Evolutionary conservation across 1,140 invertebrate species (phyloP), one percentile per base, ranked within the genome.

Genomic region (Episyrphus balteatus): DNA sequence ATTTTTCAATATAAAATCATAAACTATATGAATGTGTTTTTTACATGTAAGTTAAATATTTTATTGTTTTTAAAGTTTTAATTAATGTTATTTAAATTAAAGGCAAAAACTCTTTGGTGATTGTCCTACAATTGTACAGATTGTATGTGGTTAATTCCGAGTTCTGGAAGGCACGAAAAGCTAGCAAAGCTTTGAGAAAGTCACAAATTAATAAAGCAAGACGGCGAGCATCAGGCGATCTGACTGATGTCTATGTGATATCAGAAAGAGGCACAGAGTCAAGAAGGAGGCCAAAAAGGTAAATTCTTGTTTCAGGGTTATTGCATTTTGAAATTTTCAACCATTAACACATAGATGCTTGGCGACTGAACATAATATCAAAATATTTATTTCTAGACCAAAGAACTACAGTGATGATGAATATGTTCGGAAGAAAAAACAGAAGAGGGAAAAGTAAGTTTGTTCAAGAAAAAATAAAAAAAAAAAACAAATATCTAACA

Each of bases 21-120:
- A 41, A 91, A 84, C 56, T 92, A 92, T 60, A 91, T 91, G 80
- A 93, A 92, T 56, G 82, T 92, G 42, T 94, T 93, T 67, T 92
- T 94, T 68, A 92, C 89, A 0, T 91, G 87, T 66, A 87, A 91
- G 64, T 55, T 26, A 43, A n/a, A n/a, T 43, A n/a, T 6, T 17
- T 6, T 45, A 13, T 45, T n/a, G n/a, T n/a, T n/a, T n/a, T 11
- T 32, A 11, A 32, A 37, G 39, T 17, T n/a, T 48, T 49, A 19
- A 74, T 75, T 52, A 76, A 76, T 56, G 70, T 31, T 14, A 1
- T 81, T 50, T 83, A 83, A 59, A 80, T 82, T 66, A 77, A 78
- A 52, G 89, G 84, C 56, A 89, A 89, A 60, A 89, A 89, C 56
- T 85, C 83, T 1, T 70, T 89, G 42, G 89, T 92, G 6, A 92